Percentiles rank a stretch among this genome's conserved stretches.
These are phyloP conservation scores for Amphipyra berbera DNA, from an alignment of 2,888 invertebrate genomes.

Conservation along the genomic window DNA sequence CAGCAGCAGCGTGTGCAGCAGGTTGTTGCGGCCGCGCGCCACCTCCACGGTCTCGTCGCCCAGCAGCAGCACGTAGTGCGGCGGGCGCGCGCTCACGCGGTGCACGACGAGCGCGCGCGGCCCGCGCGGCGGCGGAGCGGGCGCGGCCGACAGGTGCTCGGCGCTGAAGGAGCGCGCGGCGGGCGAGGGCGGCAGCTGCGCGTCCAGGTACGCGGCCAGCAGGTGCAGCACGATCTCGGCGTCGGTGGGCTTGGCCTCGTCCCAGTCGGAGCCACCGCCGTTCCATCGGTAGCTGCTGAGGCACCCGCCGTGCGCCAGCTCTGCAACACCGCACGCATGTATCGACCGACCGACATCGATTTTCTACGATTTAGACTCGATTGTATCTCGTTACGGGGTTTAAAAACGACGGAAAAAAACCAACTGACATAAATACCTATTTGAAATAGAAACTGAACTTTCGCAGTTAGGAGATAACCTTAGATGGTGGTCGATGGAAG, in stretches of 20 bases:
- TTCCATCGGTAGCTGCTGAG: constrained; percentile 97
- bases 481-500: too few relatives aligned
- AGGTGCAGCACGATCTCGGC: constrained; percentile 96
- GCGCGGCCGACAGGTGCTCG: constrained; percentile 70
- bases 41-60: constrained; percentile 55
- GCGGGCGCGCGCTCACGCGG: constrained; percentile 54
- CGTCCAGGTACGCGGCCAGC: constrained; percentile 94
- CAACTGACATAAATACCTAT: too few relatives aligned
- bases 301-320: constrained; percentile 95
- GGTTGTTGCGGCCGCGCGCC: constrained; percentile 90
- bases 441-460: too few relatives aligned
- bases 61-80: constrained; percentile 33
- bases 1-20: constrained; percentile 95
- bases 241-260: constrained; percentile 95
- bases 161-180: constrained; percentile 82
- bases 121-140: constrained; percentile 27
- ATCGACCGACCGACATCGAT: too few relatives aligned
- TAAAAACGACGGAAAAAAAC: too few relatives aligned
- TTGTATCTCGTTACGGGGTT: too few relatives aligned
- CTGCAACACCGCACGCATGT: constrained; percentile 69
- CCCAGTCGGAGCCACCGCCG: constrained; percentile 91
- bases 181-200: constrained; percentile 69
- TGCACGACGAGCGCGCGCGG: constrained; percentile 17
- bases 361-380: too few relatives aligned
- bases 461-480: too few relatives aligned